phyloP scores from a whole-genome alignment of 2,113 vertebrate species.

The Hucho hucho region DNA sequence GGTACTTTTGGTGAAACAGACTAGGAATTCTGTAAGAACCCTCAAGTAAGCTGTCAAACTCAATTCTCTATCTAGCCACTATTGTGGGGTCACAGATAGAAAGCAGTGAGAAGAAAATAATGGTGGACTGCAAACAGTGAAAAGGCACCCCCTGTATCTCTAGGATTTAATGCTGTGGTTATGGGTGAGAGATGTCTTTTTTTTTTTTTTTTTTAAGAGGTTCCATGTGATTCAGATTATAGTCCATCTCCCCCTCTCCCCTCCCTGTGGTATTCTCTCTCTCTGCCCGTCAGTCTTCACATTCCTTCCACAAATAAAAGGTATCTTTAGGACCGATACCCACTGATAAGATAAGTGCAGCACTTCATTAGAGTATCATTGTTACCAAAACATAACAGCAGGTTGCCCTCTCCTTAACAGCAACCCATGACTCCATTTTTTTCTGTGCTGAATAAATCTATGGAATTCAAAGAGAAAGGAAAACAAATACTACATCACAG shows the following conservation, averaged over 20 bases:
- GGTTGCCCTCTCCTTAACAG: background rate
- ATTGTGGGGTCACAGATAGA: background rate
- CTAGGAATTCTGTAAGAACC: background rate
- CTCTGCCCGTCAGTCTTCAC: background rate
- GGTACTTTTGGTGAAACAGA: background rate
- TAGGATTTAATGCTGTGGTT: conserved; percentile 41
- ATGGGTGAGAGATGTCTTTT: conserved; percentile 34
- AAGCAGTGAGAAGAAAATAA: background rate
- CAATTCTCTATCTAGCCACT: background rate
- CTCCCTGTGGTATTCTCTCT: conserved; percentile 17
- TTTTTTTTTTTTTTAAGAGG: conserved; percentile 56
- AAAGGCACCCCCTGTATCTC: background rate
- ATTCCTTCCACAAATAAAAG: background rate
- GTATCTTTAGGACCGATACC: background rate
- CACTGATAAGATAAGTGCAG: too few relatives aligned
- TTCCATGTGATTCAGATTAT: conserved; percentile 73
- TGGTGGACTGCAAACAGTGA: background rate
- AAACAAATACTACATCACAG: too few relatives aligned
- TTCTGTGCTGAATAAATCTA: background rate
- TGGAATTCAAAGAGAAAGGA: background rate
- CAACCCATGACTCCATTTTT: background rate
- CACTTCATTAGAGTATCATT: conserved; percentile 8
- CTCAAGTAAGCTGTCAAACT: background rate
- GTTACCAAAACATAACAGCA: background rate
- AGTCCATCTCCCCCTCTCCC: conserved; percentile 29